Percentiles rank a stretch among this genome's conserved stretches.
phyloP scores from a whole-genome alignment of 2,113 vertebrate genomes.

The Etia nguti region DNA sequence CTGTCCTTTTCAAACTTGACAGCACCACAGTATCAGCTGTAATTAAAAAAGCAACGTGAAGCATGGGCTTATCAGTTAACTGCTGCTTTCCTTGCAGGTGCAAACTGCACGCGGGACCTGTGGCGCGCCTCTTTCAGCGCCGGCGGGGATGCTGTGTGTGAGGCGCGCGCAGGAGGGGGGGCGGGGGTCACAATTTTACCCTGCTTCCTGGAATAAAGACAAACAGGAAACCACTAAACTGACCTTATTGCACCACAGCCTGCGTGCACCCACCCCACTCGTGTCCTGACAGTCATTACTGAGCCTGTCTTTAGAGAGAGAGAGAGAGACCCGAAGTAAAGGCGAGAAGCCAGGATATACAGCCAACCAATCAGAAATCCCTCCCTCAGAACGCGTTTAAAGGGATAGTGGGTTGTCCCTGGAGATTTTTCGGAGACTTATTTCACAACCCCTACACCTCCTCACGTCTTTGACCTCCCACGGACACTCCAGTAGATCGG shows the following conservation, averaged over 20 bases:
- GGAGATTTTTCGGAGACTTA: conserved; percentile 38
- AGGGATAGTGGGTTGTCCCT: conserved; percentile 52
- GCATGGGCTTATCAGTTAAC: neutral
- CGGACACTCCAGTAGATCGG: neutral
- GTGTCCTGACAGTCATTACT: neutral
- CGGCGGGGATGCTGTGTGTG: neutral
- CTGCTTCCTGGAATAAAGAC: conserved; percentile 10
- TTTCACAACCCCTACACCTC: conserved; percentile 10
- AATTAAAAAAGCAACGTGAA: neutral
- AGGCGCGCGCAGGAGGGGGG: neutral
- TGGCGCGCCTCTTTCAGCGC: conserved; percentile 54
- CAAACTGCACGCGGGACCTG: conserved; percentile 34
- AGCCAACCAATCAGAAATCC: conserved; percentile 51
- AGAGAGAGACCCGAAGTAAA: neutral
- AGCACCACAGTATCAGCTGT: neutral
- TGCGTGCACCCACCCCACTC: neutral
- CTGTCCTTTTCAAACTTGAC: neutral
- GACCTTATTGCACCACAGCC: neutral
- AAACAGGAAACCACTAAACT: neutral
- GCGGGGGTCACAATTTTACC: conserved; percentile 32
- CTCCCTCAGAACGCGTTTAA: conserved; percentile 25
- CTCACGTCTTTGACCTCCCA: neutral
- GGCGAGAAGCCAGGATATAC: neutral
- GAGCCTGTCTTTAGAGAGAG: neutral
- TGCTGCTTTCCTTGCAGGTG: neutral